Base-by-base conservation (phyloP, 2,888 invertebrate genomes). In the Lottia scabra region DNA sequence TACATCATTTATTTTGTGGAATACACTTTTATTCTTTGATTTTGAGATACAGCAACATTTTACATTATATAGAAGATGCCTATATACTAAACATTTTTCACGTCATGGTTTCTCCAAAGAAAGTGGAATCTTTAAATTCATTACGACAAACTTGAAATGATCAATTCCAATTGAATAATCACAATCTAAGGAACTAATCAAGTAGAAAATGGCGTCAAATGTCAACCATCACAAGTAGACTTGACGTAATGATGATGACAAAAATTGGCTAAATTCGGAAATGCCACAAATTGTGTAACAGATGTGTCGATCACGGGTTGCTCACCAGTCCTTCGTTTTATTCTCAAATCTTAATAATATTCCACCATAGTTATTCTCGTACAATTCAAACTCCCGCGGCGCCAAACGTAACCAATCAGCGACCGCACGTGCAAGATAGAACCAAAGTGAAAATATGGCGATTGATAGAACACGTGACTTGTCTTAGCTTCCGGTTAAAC, bases 361-460 rank as follows among this genome's bases (percentile, higher is more conserved):
- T 23, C 56, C 23, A 56, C 56, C 56, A 56, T 56, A 56, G 56
- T 56, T 56, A 19, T 56, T 56, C 23, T 56, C 3, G 56, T 56
- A 23, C 23, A 23, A 56, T 56, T 13, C 56, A 56, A 56, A 56
- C 56, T 56, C 56, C 56, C 56, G 56, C 56, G 56, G 56, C 56
- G 56, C 19, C 23, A 56, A 56, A 23, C 56, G 23, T 23, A 10
- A 8, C 56, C 56, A 56, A 56, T 56, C 56, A 56, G 19, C 56
- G 23, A 10, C 15, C 12, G 56, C 56, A 56, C 56, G 56, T 56
- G 56, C 10, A 23, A 23, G 23, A 19, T 56, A 23, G 56, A 23
- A 23, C 56, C 23, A 23, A 56, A 56, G 56, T 56, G 56, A 56
- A 56, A 56, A 56, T 56, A 56, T 56, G 56, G 23, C 56, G 56